phyloP scores from a whole-genome alignment of 2,888 invertebrate genomes.

The Phyllotreta cruciferae region DNA sequence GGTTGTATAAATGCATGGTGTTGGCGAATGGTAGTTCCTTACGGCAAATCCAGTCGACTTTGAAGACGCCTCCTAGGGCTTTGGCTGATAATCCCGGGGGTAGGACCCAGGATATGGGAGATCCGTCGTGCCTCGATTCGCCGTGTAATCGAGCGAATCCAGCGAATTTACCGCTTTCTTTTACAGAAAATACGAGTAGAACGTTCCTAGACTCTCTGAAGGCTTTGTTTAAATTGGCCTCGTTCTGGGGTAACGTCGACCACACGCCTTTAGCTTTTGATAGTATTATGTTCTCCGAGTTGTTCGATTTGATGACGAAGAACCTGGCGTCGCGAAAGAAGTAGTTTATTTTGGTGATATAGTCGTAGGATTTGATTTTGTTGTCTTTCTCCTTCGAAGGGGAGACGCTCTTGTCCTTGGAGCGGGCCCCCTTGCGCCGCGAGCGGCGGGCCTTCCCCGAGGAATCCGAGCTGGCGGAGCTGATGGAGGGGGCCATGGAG shows the following conservation, averaged over 20 bases:
- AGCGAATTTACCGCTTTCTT: conserved; percentile 95
- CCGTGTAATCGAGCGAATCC: conserved; percentile 92
- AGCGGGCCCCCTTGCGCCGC: conserved; percentile 65
- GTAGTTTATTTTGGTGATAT: conserved; percentile 89
- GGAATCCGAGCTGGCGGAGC: conserved; percentile 77
- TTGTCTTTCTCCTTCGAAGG: conserved; percentile 54
- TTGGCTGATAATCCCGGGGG: conserved; percentile 93
- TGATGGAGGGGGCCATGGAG: conserved; percentile 78
- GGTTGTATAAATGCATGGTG: conserved; percentile 92
- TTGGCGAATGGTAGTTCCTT: conserved; percentile 92
- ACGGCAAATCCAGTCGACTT: conserved; percentile 92
- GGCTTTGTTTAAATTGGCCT: conserved; percentile 94
- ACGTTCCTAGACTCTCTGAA: conserved; percentile 93
- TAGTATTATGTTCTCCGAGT: conserved; percentile 93
- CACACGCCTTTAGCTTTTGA: conserved; percentile 96
- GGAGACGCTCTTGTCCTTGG: conserved; percentile 56
- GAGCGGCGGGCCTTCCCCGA: conserved; percentile 64
- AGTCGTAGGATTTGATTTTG: conserved; percentile 78
- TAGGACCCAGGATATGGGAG: conserved; percentile 91
- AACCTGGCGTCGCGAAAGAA: conserved; percentile 93
- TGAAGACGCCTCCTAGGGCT: conserved; percentile 94
- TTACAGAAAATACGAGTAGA: conserved; percentile 94
- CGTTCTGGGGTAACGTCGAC: conserved; percentile 97
- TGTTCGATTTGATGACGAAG: conserved; percentile 97
- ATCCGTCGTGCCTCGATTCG: conserved; percentile 88